Evolutionary conservation across 1,140 invertebrate species (phyloP).

Genomic region (Drosophila takahashii): DNA sequence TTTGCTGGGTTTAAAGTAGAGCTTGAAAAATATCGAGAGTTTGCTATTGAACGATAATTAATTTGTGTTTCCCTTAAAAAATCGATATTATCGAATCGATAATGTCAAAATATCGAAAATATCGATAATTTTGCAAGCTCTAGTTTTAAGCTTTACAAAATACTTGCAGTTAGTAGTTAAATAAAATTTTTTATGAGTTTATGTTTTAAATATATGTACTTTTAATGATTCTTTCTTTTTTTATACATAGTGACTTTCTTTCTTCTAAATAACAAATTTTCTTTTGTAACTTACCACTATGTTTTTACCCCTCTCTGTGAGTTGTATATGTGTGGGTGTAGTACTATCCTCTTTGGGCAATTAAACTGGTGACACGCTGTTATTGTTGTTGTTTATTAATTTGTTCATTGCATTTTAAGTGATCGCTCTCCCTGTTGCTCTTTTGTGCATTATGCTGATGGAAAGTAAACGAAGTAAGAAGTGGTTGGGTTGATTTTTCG

Average conservation of each 20-base stretch:
- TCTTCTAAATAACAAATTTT: neutral
- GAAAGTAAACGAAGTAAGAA: slow-evolving; percentile 46
- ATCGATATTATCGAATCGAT: too few species aligned
- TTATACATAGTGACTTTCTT: neutral
- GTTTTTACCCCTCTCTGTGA: neutral
- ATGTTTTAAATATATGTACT: too few species aligned
- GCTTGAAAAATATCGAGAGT: too few species aligned
- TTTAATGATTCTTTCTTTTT: too few species aligned
- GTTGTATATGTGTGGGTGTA: neutral
- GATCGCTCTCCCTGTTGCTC: slow-evolving; percentile 16
- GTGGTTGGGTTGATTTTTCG: neutral
- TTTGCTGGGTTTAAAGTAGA: neutral
- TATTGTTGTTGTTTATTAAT: slow-evolving; percentile 61
- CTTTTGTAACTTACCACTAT: neutral
- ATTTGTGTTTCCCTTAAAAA: too few species aligned
- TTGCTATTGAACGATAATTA: too few species aligned
- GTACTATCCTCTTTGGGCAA: slow-evolving; percentile 34
- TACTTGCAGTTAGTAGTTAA: too few species aligned
- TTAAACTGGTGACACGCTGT: slow-evolving; percentile 51
- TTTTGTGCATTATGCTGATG: slow-evolving; percentile 49
- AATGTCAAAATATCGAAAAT: too few species aligned
- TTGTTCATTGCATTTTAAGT: slow-evolving; percentile 75
- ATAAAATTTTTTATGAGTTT: too few species aligned
- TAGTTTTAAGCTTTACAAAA: too few species aligned
- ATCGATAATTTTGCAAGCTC: too few species aligned